Evolutionary conservation across 1,140 invertebrate species (phyloP), one percentile per base, ranked within the genome.

Genomic region (Maconellicoccus hirsutus): DNA sequence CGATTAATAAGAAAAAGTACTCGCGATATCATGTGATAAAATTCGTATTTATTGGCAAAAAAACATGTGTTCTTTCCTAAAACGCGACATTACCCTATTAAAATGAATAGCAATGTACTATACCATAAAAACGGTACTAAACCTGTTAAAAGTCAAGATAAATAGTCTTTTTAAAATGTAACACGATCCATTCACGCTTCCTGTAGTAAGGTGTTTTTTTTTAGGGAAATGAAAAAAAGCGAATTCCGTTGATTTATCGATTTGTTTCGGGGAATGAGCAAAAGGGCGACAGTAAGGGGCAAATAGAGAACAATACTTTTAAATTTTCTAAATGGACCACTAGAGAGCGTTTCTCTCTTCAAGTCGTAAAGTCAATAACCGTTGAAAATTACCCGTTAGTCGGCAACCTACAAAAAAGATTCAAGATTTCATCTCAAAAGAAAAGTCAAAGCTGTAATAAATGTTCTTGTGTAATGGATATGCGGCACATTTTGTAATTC

Each of bases 331-430:
- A 23, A 66, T 66, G 22, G 61, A 66, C 61, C 61, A 66, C 61
- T 66, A 66, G 25, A 23, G 61, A 66, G 61, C 25, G 25, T 66
- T 66, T 66, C 61, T 25, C 61, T 66, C 25, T 66, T 66, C 21
- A 25, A 23, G 21, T 66, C 25, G 61, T 26, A 26, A 66, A 66
- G 61, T 66, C 61, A 66, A 66, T 66, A 66, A 66, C 61, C 61
- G 61, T 25, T 26, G 25, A 52, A 52, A 52, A 52, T 52, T 52
- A 52, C 42, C 42, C 42, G 42, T 52, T 52, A 52, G 42, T 16
- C 42, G 42, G 42, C 42, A 52, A 52, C 42, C 2, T 52, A 52
- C 16, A 52, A 52, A 52, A 19, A 33, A 19, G 42, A 16, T 14
- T 52, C n/a, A 16, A 19, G 42, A 52, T 52, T 4, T 52, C n/a